Conservation (phyloP, 2,888 invertebrate species). For the Pycnomerus fuliginosus region DNA sequence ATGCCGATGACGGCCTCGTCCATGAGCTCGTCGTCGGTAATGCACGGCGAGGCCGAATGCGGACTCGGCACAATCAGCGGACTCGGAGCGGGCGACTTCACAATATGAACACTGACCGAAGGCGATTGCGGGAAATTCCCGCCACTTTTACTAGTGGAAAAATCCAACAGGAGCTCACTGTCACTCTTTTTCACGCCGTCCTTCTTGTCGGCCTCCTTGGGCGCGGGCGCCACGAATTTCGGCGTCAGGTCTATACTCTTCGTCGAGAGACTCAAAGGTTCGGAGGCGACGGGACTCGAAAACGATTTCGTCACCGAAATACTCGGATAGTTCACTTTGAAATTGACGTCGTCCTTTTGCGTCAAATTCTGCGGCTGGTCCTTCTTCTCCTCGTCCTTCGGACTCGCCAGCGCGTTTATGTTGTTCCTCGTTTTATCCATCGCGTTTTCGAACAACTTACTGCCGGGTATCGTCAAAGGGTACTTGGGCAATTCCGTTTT, state of each 20-base stretch:
- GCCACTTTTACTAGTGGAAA: constrained; percentile 36
- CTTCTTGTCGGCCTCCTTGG: constrained; percentile 45
- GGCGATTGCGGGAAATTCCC: constrained; percentile 60
- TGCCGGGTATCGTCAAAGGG: constrained; percentile 41
- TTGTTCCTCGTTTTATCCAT: constrained; percentile 47
- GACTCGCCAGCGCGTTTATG: constrained; percentile 32
- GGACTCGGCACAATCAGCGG: constrained; percentile 67
- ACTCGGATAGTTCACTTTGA: constrained; percentile 11
- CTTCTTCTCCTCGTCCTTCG: constrained; percentile 40
- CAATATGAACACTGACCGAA: constrained; percentile 72
- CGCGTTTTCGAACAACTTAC: constrained; percentile 45
- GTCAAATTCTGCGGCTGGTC: constrained; percentile 40
- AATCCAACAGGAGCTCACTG: constrained; percentile 66
- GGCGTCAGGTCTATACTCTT: constrained; percentile 54
- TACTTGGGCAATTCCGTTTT: constrained; percentile 37
- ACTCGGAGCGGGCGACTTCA: constrained; percentile 74
- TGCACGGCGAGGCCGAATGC: constrained; percentile 70
- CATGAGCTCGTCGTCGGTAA: constrained; percentile 88
- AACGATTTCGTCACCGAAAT: constrained; percentile 5
- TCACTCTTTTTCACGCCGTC: constrained; percentile 36
- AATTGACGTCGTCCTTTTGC: constrained; percentile 9
- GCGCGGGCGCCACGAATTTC: constrained; percentile 51
- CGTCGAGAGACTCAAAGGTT: constrained; percentile 43
- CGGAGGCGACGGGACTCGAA: too few species aligned
- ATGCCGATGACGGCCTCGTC: constrained; percentile 81